Evolutionary conservation across 2,888 invertebrate genomes (phyloP).

Genomic region (Drosophila parthenogenetica): DNA sequence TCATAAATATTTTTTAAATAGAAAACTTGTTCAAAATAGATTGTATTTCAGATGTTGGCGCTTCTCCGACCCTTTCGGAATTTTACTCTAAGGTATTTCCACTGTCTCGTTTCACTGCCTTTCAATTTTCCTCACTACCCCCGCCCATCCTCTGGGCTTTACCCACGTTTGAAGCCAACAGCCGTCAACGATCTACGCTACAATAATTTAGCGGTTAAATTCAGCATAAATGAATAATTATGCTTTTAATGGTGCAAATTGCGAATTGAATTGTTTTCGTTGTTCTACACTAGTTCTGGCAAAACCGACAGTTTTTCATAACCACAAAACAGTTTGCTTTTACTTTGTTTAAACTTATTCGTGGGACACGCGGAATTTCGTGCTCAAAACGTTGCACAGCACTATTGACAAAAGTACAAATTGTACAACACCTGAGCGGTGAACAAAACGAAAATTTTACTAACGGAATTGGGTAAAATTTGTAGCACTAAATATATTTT

Average conservation of each 20-base stretch:
- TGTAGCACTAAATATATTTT: too few relatives aligned
- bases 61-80: not conserved
- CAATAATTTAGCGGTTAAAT: constrained; percentile 72
- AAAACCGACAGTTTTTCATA: constrained; percentile 36
- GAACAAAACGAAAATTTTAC: constrained; percentile 16
- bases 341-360: constrained; percentile 12
- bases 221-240: constrained; percentile 81
- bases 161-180: not conserved
- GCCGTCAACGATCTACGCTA: constrained; percentile 42
- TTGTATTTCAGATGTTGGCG: too few relatives aligned
- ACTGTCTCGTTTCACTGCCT: constrained; percentile 64
- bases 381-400: not conserved
- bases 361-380: constrained; percentile 18
- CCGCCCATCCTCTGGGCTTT: not conserved
- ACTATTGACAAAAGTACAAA: constrained; percentile 3
- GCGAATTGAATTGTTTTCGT: constrained; percentile 79
- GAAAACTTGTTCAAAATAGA: constrained; percentile 3
- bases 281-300: constrained; percentile 47
- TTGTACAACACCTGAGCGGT: constrained; percentile 1
- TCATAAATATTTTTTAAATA: constrained; percentile 19
- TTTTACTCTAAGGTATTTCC: constrained; percentile 29
- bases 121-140: constrained; percentile 25
- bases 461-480: too few relatives aligned
- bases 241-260: constrained; percentile 80
- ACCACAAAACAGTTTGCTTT: constrained; percentile 44